A percentile compares a stretch with the other conserved stretches of the same genome.
Conservation (phyloP, 2,113 vertebrate species). For the Geococcyx californianus region DNA sequence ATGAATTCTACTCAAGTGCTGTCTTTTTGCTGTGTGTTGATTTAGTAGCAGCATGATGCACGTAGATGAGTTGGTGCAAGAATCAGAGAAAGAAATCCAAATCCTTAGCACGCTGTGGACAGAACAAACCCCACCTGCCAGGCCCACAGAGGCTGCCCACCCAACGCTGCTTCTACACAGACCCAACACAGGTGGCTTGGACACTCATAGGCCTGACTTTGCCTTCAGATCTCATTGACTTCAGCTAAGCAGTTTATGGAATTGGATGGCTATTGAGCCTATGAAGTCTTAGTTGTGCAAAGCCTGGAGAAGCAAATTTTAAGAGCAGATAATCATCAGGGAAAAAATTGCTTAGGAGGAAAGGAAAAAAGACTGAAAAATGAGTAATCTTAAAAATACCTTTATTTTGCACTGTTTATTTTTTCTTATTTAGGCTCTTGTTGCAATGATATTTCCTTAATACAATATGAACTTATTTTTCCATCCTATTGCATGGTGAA, state of each 20-base stretch:
- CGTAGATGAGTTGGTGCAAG: background rate
- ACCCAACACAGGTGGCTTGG: background rate
- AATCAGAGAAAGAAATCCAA: background rate
- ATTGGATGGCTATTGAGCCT: background rate
- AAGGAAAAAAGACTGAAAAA: background rate
- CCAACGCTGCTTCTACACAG: background rate
- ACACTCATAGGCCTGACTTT: background rate
- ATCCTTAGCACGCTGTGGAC: rapidly evolving
- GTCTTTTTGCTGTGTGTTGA: background rate
- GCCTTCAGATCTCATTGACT: background rate
- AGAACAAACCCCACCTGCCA: background rate
- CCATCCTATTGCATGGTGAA: background rate
- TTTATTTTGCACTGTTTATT: background rate
- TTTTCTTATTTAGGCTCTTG: background rate
- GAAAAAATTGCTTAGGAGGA: background rate
- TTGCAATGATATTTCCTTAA: background rate
- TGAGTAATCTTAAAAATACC: background rate
- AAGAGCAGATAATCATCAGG: background rate
- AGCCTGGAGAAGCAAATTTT: background rate
- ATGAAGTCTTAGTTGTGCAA: background rate
- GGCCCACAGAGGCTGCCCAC: background rate
- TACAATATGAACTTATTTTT: background rate
- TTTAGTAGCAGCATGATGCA: background rate
- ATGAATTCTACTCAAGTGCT: background rate
- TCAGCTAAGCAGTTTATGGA: background rate